These are phyloP conservation scores for Patagioenas fasciata DNA, from an alignment of 2,113 vertebrate species.

Conservation along the genomic window DNA sequence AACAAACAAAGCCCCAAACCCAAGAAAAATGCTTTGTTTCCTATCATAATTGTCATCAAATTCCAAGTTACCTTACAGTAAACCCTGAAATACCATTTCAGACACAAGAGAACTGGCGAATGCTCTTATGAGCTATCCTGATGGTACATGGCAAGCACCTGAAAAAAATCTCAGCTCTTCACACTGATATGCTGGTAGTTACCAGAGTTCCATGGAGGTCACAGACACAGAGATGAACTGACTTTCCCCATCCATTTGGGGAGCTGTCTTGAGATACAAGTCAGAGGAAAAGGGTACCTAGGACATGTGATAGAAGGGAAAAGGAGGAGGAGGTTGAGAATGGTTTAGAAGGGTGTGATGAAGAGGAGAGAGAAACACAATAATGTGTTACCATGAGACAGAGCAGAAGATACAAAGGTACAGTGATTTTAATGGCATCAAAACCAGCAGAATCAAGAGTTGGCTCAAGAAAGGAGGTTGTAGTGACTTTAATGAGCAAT, in stretches of 20 bases:
- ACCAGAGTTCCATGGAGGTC: background rate
- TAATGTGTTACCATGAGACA: background rate
- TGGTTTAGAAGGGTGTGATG: background rate
- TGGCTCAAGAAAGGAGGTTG: no score
- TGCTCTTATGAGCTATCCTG: accelerated
- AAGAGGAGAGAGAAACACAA: background rate
- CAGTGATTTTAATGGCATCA: no score
- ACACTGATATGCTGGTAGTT: background rate
- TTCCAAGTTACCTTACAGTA: background rate
- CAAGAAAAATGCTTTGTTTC: background rate
- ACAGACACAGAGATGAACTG: background rate
- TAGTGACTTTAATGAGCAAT: no score
- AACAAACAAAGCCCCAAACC: no score
- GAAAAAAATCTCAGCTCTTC: background rate
- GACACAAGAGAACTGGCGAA: background rate
- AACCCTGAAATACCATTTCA: background rate
- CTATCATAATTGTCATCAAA: background rate
- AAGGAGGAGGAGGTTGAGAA: background rate
- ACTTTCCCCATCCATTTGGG: background rate
- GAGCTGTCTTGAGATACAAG: background rate
- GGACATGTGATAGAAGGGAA: background rate
- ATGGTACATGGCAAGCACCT: background rate
- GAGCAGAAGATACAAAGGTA: background rate
- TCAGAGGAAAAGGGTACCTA: background rate
- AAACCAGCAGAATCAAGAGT: no score